phyloP scores from a whole-genome alignment of 2,113 vertebrate species.

The Symphodus melops region DNA sequence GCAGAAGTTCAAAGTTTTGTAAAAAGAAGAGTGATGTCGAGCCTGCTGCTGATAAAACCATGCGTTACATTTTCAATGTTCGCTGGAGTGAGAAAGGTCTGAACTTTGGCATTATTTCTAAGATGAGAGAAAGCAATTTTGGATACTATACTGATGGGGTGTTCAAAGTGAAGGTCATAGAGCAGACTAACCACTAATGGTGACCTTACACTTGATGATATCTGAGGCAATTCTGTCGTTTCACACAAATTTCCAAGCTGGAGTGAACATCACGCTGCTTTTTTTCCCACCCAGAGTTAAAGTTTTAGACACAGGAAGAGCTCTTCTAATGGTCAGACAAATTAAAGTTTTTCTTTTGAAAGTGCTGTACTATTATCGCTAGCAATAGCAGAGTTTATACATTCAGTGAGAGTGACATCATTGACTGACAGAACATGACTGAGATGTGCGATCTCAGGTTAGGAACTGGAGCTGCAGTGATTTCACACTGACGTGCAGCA shows the following conservation, averaged over 20 bases:
- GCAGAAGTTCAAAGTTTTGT: background rate
- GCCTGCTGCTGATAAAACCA: background rate
- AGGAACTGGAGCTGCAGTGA: too few relatives aligned
- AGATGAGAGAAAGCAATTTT: conserved; percentile 14
- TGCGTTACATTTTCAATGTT: conserved; percentile 1
- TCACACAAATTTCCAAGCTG: background rate
- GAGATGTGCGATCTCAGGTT: too few relatives aligned
- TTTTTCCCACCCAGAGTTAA: background rate
- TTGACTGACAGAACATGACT: background rate
- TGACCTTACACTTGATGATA: background rate
- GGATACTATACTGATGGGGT: conserved; percentile 13
- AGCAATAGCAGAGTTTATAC: background rate
- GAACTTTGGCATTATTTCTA: conserved; percentile 9
- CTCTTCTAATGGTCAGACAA: background rate
- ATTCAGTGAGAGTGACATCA: background rate
- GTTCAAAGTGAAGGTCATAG: conserved; percentile 8
- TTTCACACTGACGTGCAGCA: too few relatives aligned
- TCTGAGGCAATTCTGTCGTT: conserved; percentile 1
- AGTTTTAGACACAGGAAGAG: background rate
- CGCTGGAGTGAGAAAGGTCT: background rate
- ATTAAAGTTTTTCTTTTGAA: background rate
- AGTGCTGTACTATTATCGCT: background rate
- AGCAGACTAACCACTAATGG: conserved; percentile 10
- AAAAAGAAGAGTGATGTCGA: background rate
- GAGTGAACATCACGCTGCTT: background rate